A percentile compares a stretch with the other conserved stretches of the same genome.
Evolutionary conservation across 2,888 invertebrate species (phyloP).

Genomic region (Geotrupes spiniger): DNA sequence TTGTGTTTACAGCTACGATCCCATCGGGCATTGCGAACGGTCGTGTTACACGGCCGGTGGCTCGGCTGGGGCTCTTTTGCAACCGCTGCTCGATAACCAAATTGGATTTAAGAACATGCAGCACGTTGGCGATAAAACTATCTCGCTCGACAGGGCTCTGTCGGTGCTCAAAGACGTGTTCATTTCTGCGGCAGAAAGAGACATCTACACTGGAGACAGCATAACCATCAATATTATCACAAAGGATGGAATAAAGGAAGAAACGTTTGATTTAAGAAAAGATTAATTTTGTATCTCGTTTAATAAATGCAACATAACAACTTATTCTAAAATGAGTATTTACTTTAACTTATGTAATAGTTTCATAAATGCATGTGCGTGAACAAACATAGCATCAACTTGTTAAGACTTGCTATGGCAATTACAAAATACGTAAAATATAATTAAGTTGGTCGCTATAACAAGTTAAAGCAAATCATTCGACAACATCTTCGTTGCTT

Average conservation of each 20-base stretch:
- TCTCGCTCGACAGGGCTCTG: slow-evolving; percentile 79
- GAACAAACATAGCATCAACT: too few species aligned
- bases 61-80: slow-evolving; percentile 83
- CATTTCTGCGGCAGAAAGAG: slow-evolving; percentile 95
- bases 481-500: too few species aligned
- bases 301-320: too few species aligned
- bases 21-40: slow-evolving; percentile 91
- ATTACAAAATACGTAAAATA: too few species aligned
- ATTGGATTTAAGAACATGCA: slow-evolving; percentile 88
- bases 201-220: slow-evolving; percentile 95
- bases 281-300: slow-evolving; percentile 62
- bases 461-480: too few species aligned
- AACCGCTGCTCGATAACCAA: slow-evolving; percentile 95
- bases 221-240: slow-evolving; percentile 85
- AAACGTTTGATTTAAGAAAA: slow-evolving; percentile 73
- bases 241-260: slow-evolving; percentile 77
- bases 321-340: too few species aligned
- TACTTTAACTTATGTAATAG: too few species aligned
- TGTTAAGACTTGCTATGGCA: too few species aligned
- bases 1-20: slow-evolving; percentile 94
- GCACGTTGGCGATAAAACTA: slow-evolving; percentile 60
- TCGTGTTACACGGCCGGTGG: slow-evolving; percentile 86
- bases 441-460: too few species aligned
- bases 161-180: slow-evolving; percentile 91
- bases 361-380: too few species aligned